Evolutionary conservation across 2,888 invertebrate genomes (phyloP), one percentile per base, ranked within the genome.

Genomic region (Leucoptera coffeella): DNA sequence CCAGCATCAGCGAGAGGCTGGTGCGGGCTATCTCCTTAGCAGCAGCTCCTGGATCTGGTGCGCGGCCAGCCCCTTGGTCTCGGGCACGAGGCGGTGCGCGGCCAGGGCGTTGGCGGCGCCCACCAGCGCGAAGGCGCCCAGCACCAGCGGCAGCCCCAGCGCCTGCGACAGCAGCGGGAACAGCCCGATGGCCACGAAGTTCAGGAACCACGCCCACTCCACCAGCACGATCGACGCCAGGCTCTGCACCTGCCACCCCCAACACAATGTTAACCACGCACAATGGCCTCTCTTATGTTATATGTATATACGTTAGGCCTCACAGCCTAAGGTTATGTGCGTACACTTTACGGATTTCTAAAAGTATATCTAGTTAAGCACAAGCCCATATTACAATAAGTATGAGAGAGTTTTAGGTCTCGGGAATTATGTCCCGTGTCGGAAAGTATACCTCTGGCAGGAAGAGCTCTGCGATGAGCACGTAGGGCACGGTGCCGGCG

Each of bases 51-150:
- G 54, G 11, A 73, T 71, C 26, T 58, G 48, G 10, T 48, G 46
- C 19, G 51, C 56, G 0, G 61, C 54, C 2, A 67, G 41, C 2
- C 72, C 71, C 29, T 71, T 74, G 0, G 74, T 74, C 40, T 74
- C 74, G 0, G 73, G 72, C 1, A 73, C 43, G 3, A 49, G 35
- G 9, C 57, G 36, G 20, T 46, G 46, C 1, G 50, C 43, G n/a
- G 58, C 34, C 0, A 56, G 17, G 0, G 47, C 45, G 4, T 65
- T 48, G 0, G 39, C 4, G 0, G 56, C 15, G 8, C 49, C 50
- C 12, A 48, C 43, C 1, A 34, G 15, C 0, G 58, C 54, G 30
- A 65, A 73, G 4, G 50, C 26, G 37, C 60, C 62, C 39, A 72
- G 73, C 1, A 49, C 45, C 0, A 59, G 61, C 22, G 56, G 47